phyloP scores from a whole-genome alignment of 2,113 vertebrate genomes.

The Hippocampus barbouri region DNA sequence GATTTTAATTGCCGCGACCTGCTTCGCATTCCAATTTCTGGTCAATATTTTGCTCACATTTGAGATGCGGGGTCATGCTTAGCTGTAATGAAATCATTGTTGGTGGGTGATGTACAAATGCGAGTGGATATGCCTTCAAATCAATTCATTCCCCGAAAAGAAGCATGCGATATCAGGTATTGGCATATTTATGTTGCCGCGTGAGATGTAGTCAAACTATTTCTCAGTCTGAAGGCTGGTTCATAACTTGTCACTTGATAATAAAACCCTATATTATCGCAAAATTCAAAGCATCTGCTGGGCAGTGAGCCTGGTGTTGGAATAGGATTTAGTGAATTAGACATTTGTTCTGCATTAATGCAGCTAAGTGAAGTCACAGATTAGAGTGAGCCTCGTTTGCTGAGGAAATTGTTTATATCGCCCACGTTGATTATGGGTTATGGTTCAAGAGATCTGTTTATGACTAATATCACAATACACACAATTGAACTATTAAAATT shows the following conservation, averaged over 20 bases:
- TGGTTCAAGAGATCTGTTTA: not conserved
- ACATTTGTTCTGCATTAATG: conserved; percentile 42
- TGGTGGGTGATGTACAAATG: not conserved
- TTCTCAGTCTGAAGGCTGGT: conserved; percentile 10
- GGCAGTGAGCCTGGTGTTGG: conserved; percentile 24
- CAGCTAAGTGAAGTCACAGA: conserved; percentile 7
- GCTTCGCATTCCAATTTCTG: not conserved
- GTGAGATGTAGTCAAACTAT: conserved; percentile 6
- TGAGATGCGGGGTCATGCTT: conserved; percentile 2
- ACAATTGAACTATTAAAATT: not conserved
- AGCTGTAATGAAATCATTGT: not conserved
- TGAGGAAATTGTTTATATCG: not conserved
- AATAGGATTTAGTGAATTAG: conserved; percentile 38
- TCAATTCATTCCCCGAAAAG: not conserved
- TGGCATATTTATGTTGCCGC: conserved; percentile 13
- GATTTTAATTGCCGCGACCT: not conserved
- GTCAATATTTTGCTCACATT: not conserved
- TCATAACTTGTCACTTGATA: conserved; percentile 42
- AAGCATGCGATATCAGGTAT: conserved; percentile 8
- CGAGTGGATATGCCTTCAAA: not conserved
- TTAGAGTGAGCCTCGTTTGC: conserved; percentile 5
- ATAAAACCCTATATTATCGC: conserved; percentile 45
- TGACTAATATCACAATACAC: not conserved
- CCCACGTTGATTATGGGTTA: not conserved
- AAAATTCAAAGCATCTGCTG: conserved; percentile 51